Conservation (phyloP, 30 jellyfish, hydroid and myxozoan genomes). For the Euphysa ruthae region DNA sequence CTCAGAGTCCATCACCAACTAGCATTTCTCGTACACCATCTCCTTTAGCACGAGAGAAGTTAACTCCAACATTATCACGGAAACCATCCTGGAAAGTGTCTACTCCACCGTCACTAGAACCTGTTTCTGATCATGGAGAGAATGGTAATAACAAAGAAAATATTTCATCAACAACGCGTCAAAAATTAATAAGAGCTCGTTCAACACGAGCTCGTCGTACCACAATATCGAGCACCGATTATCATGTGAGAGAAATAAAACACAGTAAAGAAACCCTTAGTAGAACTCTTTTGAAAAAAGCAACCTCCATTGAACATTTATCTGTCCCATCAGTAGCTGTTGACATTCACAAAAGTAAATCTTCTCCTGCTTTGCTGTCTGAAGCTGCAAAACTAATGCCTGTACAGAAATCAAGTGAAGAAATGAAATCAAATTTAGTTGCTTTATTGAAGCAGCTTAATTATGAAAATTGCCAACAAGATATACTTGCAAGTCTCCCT, state of each 20-base stretch:
- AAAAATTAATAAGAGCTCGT: neutral
- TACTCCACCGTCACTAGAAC: conserved; percentile 27
- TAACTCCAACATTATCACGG: conserved; percentile 7
- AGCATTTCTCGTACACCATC: conserved; percentile 32
- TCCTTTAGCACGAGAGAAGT: conserved; percentile 8
- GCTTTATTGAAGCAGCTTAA: conserved; percentile 47
- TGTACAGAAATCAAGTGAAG: neutral
- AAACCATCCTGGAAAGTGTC: conserved; percentile 27
- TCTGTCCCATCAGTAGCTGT: neutral
- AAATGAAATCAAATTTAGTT: conserved; percentile 12
- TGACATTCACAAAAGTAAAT: conserved; percentile 38
- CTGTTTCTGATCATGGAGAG: conserved; percentile 30
- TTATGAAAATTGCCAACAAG: conserved; percentile 36
- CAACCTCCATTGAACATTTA: neutral
- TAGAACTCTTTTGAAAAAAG: no score
- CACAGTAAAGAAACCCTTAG: no score
- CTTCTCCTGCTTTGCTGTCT: conserved; percentile 75
- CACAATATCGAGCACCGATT: conserved; percentile 16
- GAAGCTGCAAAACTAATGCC: conserved; percentile 73
- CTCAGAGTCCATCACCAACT: conserved; percentile 25
- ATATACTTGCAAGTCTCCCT: conserved; percentile 62
- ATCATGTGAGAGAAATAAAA: conserved; percentile 11
- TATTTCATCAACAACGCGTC: neutral
- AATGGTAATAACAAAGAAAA: neutral
- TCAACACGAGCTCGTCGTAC: conserved; percentile 18